Base-by-base conservation (phyloP, 1,140 invertebrate genomes). In the Lucilia sericata region DNA sequence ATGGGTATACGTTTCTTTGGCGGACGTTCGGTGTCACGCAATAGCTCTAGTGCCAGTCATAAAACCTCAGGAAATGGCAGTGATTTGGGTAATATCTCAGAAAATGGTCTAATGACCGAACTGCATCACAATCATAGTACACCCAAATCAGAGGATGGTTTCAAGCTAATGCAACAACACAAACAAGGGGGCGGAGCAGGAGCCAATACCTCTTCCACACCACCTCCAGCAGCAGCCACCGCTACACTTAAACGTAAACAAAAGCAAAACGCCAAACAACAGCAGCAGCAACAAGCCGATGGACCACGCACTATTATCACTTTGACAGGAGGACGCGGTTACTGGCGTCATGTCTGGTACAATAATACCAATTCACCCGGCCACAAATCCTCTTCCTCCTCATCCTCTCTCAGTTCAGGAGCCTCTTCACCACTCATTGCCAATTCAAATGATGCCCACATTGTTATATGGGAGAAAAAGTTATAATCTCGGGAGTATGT, bases 401-500 rank as follows among this genome's bases (percentile, higher is more conserved):
- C 92, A 87, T 88, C 92, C 70, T 90, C 88, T 87, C 78, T 84
- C 0, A 84, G 87, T 4, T 83, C 76, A 12, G 84, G 86, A 60
- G 78, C 83, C 47, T 85, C 84, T 9, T 85, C 86, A 7, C 86
- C 92, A 19, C 86, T 90, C 84, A 94, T 94, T 85, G 93, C 94
- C 30, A 95, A 95, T 87, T 94, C 92, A 86, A 95, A 94, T 86
- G 96, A 97, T 92, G 96, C 96, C 14, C 96, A 97, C 91, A 95
- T 97, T 86, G 95, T 97, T 51, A 93, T 97, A 13, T 97, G 96
- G 96, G 97, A 98, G 92, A 96, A 96, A 93, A 97, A 97, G 88
- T 94, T 97, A 93, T 97, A 92, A 93, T 90, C 89, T 84, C 86
- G 87, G 88, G 88, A 89, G 88, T 85, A 87, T 85, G 87, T 88